Evolutionary conservation across 2,113 vertebrate genomes (phyloP).

Genomic region (Mastomys coucha): DNA sequence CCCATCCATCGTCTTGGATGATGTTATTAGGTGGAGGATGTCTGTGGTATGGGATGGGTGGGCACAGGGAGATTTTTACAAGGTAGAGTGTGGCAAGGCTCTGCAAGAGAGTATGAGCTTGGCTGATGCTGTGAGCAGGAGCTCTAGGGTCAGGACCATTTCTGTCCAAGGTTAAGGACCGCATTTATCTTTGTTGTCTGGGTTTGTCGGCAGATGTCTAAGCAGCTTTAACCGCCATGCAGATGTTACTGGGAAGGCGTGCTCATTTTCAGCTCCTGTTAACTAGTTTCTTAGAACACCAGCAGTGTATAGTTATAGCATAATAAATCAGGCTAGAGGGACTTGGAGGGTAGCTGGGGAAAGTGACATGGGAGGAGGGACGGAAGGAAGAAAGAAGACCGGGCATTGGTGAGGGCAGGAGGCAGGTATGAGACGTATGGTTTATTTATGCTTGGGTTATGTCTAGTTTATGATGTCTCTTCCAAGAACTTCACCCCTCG

Average conservation of each 20-base stretch:
- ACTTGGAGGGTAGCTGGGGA: neutral
- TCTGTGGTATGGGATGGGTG: neutral
- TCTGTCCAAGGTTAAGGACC: neutral
- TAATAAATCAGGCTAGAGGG: neutral
- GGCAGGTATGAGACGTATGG: neutral
- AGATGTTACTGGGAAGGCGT: neutral
- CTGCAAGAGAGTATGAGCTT: neutral
- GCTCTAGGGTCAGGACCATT: neutral
- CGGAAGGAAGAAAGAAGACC: neutral
- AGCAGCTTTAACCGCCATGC: neutral
- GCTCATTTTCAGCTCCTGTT: constrained; percentile 33
- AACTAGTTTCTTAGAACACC: constrained; percentile 13
- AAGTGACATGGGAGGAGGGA: neutral
- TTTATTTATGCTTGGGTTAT: neutral
- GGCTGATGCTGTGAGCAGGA: neutral
- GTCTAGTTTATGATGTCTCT: neutral
- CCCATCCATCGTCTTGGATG: neutral
- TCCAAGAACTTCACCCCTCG: neutral
- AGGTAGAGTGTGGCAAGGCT: neutral
- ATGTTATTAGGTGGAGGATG: neutral
- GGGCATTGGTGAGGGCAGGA: neutral
- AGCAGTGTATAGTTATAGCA: neutral
- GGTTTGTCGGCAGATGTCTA: neutral
- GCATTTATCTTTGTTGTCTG: constrained; percentile 8
- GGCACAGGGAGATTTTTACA: neutral